Base-by-base conservation (phyloP, 2,797 vertebrate species). In the Malurus splendens region DNA sequence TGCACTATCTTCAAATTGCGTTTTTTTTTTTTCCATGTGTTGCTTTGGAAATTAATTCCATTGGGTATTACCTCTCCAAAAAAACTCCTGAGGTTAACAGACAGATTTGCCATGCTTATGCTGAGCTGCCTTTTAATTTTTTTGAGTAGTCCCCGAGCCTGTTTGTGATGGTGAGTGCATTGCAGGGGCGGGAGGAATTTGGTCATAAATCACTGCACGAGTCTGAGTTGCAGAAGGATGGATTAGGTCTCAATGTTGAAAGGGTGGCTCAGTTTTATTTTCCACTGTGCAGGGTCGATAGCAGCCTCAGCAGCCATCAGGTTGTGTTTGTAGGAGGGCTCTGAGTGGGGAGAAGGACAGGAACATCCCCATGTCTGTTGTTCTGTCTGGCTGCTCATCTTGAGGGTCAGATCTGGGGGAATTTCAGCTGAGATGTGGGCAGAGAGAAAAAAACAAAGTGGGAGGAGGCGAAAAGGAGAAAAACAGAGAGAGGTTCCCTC, bases 161-260 rank as follows among this genome's bases (percentile, higher is more conserved):
- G 66, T 74, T 77, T 80, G 87, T 47, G 67, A 91, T 80, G 72
- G 81, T 60, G 85, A 81, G 70, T 19, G 83, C 61, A 56, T 42
- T 14, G 41, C 28, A 61, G 67, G 66, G 82, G 55, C 0, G 25
- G 81, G 66, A 60, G 54, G 55, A 79, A 72, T 38, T 39, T 8
- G 10, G 25, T 10, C 18, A 2, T 93, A 82, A 93, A 92, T 91
- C 93, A 93, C 45, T 41, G 65, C 73, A 56, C 36, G 4, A 13
- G 41, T 70, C 87, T 66, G 77, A 78, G 82, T 22, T 50, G 77
- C 74, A 87, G 62, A 36, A 83, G 74, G 64, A 90, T 51, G 73
- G 82, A 91, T 90, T 70, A 79, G 55, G 23, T 27, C 67, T 86
- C 70, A 55, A 72, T 76, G 77, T 25, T 45, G 55, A 70, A 83